Percentiles rank a stretch among this genome's conserved stretches.
phyloP scores from a whole-genome alignment of 2,888 invertebrate species.

The Falcaria lacertinaria region DNA sequence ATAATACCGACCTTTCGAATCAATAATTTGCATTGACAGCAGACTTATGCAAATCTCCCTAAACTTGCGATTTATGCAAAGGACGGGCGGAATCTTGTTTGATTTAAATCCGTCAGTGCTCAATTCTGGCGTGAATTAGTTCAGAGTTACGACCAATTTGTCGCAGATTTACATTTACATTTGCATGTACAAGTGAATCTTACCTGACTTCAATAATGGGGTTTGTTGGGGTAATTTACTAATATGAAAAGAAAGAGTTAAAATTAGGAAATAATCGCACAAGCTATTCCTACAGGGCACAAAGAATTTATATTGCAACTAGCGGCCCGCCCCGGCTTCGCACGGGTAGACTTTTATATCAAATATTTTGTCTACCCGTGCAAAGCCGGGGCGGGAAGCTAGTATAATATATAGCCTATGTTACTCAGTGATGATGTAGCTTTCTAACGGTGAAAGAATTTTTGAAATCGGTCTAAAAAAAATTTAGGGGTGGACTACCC shows the following conservation, averaged over 20 bases:
- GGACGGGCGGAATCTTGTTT: background rate
- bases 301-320: no score
- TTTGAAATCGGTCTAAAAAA: no score
- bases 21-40: conserved; percentile 2
- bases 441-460: no score
- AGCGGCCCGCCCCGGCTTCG: no score
- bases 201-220: background rate
- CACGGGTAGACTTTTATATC: no score
- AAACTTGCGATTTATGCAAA: conserved; percentile 3
- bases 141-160: background rate
- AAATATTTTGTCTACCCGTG: no score
- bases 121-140: background rate
- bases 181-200: background rate
- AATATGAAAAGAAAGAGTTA: conserved; percentile 5
- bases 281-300: no score
- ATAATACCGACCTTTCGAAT: background rate
- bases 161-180: background rate
- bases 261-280: no score
- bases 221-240: background rate
- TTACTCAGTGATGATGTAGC: no score
- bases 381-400: no score
- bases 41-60: background rate
- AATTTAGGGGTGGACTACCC: no score
- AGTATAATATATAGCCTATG: no score
- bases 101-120: conserved; percentile 1